Base-by-base conservation (phyloP, 2,888 invertebrate genomes). In the Habrosyne pyritoides region DNA sequence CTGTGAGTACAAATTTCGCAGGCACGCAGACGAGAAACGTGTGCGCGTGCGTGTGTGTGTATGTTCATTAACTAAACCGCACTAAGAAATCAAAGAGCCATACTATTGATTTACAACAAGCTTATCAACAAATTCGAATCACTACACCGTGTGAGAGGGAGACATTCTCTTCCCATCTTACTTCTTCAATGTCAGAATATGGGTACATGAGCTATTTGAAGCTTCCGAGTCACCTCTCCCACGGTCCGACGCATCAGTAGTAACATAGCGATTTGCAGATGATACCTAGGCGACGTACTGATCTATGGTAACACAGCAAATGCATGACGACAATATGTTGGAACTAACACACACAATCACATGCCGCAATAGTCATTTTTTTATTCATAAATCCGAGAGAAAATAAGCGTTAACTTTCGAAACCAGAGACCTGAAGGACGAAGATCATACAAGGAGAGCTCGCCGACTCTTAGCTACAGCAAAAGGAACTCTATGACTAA, bases 301-400 rank as follows among this genome's bases (percentile, higher is more conserved):
- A 4, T 42, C 42, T 18, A 18, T 18, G 18, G 42, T 10, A 47
- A 48, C 50, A 51, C 28, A 18, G 74, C 79, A 75, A 81, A 76
- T 26, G 82, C 82, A 84, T 84, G 81, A 63, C 54, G 53, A 69
- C 73, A 61, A 67, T 30, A 74, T 77, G 76, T 81, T 78, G 84
- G 30, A 84, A 91, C 91, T 91, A 91, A 92, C 91, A 92, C 91
- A 87, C 87, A 89, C 89, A 83, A 73, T 83, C 85, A 88, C 89
- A 84, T 82, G 77, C 72, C 52, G 30, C 50, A 83, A 81, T 81
- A 73, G 57, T 70, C 69, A 64, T 63, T 30, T 56, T 64, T 66
- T 66, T 6, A 73, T 71, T 74, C 64, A 66, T 72, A 73, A 68
- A 69, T 67, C 70, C 76, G 75, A 73, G 74, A 71, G 75, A 56